phyloP scores from a whole-genome alignment of 2,797 vertebrate genomes.

The Lepus townsendii region DNA sequence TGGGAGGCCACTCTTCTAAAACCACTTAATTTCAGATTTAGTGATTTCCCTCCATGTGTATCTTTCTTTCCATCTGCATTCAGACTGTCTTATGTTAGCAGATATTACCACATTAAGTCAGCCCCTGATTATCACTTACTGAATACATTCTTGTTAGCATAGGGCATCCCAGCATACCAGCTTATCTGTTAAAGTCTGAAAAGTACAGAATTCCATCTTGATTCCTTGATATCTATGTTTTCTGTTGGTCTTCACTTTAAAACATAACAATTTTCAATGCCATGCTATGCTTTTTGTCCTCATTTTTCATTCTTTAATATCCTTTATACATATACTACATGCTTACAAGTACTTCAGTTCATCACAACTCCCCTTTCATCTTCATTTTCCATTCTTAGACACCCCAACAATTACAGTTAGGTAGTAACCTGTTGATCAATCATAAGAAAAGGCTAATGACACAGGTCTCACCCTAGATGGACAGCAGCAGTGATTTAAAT shows the following conservation, averaged over 20 bases:
- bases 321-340: not conserved
- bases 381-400: not conserved
- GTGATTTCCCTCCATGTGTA: not conserved
- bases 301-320: not conserved
- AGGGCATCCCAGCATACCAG: not conserved
- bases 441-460: not conserved
- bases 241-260: not conserved
- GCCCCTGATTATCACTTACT: not conserved
- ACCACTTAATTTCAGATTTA: not conserved
- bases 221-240: not conserved
- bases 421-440: not conserved
- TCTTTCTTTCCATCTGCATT: slow-evolving; percentile 18
- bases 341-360: not conserved
- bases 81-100: not conserved
- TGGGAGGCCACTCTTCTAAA: not conserved
- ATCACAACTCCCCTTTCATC: not conserved
- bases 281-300: not conserved
- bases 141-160: not conserved
- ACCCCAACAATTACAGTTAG: not conserved
- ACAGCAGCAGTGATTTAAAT: not conserved
- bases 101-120: not conserved
- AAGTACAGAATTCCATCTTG: not conserved
- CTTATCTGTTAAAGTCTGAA: not conserved
- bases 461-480: not conserved
- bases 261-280: not conserved